Evolutionary conservation across 2,797 vertebrate genomes (phyloP), one percentile per base, ranked within the genome.

Genomic region (Parotocinclus haroldoi): DNA sequence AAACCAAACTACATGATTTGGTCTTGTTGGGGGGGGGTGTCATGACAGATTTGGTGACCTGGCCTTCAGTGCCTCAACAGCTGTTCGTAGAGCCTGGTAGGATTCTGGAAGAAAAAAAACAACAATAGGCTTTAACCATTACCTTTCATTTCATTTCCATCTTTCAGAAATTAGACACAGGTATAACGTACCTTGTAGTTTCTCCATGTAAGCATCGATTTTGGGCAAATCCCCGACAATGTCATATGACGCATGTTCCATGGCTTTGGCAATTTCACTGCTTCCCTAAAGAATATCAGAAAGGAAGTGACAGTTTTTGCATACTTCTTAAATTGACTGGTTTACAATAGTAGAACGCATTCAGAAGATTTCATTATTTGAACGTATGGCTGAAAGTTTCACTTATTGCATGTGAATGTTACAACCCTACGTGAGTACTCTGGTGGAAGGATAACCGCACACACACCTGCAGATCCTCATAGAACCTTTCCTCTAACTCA

Each of bases 401-500:
- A 27, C 2, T 27, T 2, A 27, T 2, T 27, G 27, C 27, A 27
- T 27, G 27, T 27, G 27, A 27, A 27, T 5, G n/a, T n/a, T n/a
- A n/a, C n/a, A n/a, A 27, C 27, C 27, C 27, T n/a, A n/a, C n/a
- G n/a, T n/a, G n/a, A n/a, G n/a, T n/a, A n/a, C n/a, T n/a, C n/a
- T n/a, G 7, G 40, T 9, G 8, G 9, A 13, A 48, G 1, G 6
- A 50, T 13, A 39, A n/a, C 38, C 13, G 8, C 51, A 39, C 58
- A 39, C 58, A 40, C 76, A 92, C 95, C 85, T 80, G 88, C 7
- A 95, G 82, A 58, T 94, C 90, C 14, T 86, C 90, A 67, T 89
- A 79, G 58, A 89, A 84, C 8, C 85, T 92, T 55, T 96, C 92
- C 61, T 96, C 93, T 70, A 89, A 36, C 57, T 95, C 93, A 1